Evolutionary conservation across 2,888 invertebrate genomes (phyloP), one percentile per base, ranked within the genome.

Genomic region (Glaucopsyche alexis): DNA sequence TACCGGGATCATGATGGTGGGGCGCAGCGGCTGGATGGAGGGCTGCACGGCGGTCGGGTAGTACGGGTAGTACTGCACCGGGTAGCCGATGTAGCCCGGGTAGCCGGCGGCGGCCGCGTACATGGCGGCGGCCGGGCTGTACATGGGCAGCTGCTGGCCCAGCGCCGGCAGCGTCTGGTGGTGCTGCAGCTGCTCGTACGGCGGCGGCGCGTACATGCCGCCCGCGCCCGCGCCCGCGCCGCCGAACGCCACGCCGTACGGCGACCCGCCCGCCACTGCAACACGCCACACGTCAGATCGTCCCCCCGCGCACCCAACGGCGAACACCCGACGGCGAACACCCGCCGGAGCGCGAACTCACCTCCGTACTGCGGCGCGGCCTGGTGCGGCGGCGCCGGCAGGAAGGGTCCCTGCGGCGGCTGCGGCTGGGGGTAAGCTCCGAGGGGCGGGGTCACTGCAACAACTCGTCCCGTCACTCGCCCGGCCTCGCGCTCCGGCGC

Each of bases 1-100:
- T 84, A 96, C 96, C 82, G 96, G 96, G 83, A 96, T 96, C 95
- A 96, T 96, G 82, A 96, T 96, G 73, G 96, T 96, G 79, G 96
- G 96, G 81, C 96, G 94, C 82, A 94, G 94, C 79, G 93, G 96
- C 86, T 89, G 94, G 82, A 93, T 94, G 84, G 93, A 94, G 79
- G 94, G 95, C 90, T 94, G 96, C 92, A 94, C 94, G 40, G 93
- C 86, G 11, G 95, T 94, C 71, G 95, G 96, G 90, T 96, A 96
- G 90, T 96, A 96, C 55, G 96, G 96, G 81, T 96, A 95, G 85
- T 96, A 96, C 80, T 95, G 94, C 78, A 95, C 94, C 73, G 96
- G 96, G 93, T 96, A 96, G 72, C 95, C 96, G 81, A 96, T 94
- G 86, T 96, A 96, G 14, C 95, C 95, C 14, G 96, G 96, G 87